phyloP scores from a whole-genome alignment of 2,888 invertebrate species.

The Zele albiditarsus region DNA sequence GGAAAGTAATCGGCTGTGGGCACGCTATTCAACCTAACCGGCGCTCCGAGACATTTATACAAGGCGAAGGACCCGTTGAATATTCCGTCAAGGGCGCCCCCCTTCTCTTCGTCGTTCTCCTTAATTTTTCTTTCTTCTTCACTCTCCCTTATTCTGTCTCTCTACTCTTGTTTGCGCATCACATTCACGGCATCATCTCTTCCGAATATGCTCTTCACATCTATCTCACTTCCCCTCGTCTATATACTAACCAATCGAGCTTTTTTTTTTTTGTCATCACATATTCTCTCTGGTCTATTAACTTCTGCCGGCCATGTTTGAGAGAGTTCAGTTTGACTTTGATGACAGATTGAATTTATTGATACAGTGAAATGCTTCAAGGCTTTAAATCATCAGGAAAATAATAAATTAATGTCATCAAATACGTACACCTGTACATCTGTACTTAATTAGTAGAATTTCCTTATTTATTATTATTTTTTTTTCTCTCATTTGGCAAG shows the following conservation, averaged over 20 bases:
- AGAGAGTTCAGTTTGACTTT: background rate
- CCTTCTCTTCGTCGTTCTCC: background rate
- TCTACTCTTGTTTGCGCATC: background rate
- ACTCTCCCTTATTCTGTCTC: background rate
- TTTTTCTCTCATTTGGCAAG: too few species aligned
- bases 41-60: constrained; percentile 26
- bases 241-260: background rate
- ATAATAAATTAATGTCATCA: constrained; percentile 12
- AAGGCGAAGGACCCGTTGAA: constrained; percentile 31
- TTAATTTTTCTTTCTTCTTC: constrained; percentile 2
- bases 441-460: background rate
- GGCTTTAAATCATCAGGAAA: background rate
- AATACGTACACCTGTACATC: background rate
- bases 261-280: constrained; percentile 4
- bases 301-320: background rate
- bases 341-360: constrained; percentile 11
- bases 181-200: constrained; percentile 9
- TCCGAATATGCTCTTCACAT: background rate
- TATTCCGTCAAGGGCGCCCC: constrained; percentile 31
- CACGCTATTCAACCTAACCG: constrained; percentile 40
- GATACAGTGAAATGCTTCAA: background rate
- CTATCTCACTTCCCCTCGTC: background rate
- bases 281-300: constrained; percentile 12
- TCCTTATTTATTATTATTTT: background rate
- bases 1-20: constrained; percentile 41